A percentile compares a stretch with the other conserved stretches of the same genome.
Evolutionary conservation across 2,888 invertebrate genomes (phyloP).

Genomic region (Agrochola lychnidis): DNA sequence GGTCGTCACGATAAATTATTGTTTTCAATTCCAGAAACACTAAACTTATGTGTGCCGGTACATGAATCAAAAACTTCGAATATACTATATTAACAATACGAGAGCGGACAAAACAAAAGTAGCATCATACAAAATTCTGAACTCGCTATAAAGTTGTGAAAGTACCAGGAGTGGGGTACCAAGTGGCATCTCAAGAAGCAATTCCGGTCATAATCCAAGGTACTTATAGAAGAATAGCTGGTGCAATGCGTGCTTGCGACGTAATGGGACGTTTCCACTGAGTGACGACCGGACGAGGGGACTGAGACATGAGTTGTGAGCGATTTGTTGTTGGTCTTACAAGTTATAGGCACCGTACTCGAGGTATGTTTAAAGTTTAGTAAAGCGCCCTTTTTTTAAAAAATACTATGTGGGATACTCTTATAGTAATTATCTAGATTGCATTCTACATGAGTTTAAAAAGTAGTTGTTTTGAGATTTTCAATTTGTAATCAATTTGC

Average conservation of each 20-base stretch:
- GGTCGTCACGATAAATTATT: slow-evolving; percentile 37
- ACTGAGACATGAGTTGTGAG: slow-evolving; percentile 55
- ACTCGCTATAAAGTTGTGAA: slow-evolving; percentile 64
- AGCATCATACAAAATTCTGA: slow-evolving; percentile 53
- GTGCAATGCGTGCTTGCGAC: slow-evolving; percentile 86
- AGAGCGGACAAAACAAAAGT: slow-evolving; percentile 48
- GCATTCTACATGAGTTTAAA: too few species aligned
- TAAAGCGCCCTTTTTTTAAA: background rate
- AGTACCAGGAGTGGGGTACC: slow-evolving; percentile 66
- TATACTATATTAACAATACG: slow-evolving; percentile 47
- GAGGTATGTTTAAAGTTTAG: background rate
- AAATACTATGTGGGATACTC: too few species aligned
- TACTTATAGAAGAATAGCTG: slow-evolving; percentile 85
- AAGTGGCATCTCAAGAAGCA: slow-evolving; percentile 80
- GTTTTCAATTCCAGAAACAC: slow-evolving; percentile 31
- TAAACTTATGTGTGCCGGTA: slow-evolving; percentile 33
- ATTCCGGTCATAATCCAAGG: slow-evolving; percentile 83
- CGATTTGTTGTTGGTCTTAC: slow-evolving; percentile 22
- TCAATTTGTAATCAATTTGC: too few species aligned
- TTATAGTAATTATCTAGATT: too few species aligned
- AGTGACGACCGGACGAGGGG: slow-evolving; percentile 84
- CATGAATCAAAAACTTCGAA: slow-evolving; percentile 55
- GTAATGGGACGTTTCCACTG: slow-evolving; percentile 88
- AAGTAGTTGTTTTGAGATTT: too few species aligned
- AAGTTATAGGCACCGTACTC: background rate